phyloP scores from a whole-genome alignment of 2,113 vertebrate genomes.

The Lasiurus cinereus region DNA sequence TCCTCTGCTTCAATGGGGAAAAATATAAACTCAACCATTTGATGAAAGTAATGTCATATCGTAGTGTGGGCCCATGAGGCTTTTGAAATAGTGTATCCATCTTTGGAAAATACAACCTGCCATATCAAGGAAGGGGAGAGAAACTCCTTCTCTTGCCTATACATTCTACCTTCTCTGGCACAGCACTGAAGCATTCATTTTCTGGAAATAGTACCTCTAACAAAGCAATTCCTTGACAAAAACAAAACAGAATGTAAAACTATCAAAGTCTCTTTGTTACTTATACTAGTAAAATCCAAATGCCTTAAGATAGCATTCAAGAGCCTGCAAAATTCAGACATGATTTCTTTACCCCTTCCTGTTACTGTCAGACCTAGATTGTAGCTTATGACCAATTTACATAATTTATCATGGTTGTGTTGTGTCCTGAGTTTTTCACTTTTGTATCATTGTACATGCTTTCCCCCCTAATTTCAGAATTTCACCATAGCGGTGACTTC shows the following conservation, averaged over 20 bases:
- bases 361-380: not conserved
- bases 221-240: not conserved
- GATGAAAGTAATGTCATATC: not conserved
- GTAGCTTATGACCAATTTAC: not conserved
- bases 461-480: not conserved
- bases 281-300: not conserved
- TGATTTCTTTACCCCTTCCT: not conserved
- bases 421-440: not conserved
- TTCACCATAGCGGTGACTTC: not conserved
- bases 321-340: not conserved
- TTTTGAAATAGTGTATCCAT: not conserved
- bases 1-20: not conserved
- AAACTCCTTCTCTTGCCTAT: not conserved
- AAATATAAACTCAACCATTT: not conserved
- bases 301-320: slow-evolving; percentile 24
- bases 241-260: not conserved
- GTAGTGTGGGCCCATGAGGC: not conserved
- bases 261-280: not conserved
- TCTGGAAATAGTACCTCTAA: not conserved
- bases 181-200: not conserved
- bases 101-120: not conserved
- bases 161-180: not conserved
- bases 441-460: not conserved
- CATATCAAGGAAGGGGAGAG: not conserved
- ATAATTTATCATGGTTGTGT: not conserved